A percentile compares a stretch with the other conserved stretches of the same genome.
phyloP scores from a whole-genome alignment of 2,888 invertebrate genomes.

The Keiferia lycopersicella region DNA sequence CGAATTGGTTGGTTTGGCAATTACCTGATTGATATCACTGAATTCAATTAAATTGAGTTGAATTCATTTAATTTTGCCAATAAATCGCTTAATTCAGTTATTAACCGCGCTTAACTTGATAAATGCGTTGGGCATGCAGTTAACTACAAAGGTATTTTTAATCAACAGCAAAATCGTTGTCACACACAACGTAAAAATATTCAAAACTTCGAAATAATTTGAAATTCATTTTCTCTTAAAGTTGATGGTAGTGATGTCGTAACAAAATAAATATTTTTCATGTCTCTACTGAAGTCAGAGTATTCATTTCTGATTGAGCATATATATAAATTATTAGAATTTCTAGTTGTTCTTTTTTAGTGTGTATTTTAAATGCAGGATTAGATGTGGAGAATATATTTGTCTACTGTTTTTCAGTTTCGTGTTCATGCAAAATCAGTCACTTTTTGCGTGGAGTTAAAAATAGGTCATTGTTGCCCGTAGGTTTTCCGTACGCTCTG shows the following conservation, averaged over 20 bases:
- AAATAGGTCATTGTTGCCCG: not conserved
- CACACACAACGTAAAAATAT: not conserved
- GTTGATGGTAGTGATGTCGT: too few species aligned
- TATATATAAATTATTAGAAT: too few species aligned
- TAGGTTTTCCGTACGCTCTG: not conserved
- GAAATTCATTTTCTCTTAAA: too few species aligned
- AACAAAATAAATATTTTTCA: too few species aligned
- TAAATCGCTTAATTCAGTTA: constrained; percentile 11
- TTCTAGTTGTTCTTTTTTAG: too few species aligned
- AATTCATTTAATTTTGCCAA: constrained; percentile 1
- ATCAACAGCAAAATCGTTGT: not conserved
- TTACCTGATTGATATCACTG: constrained; percentile 5
- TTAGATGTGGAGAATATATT: too few species aligned
- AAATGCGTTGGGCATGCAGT: constrained; percentile 4
- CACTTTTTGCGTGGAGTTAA: too few species aligned
- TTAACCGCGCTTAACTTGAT: constrained; percentile 6
- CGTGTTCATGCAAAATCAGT: too few species aligned
- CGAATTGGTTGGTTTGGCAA: constrained; percentile 2
- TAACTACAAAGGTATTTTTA: not conserved
- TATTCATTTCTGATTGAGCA: too few species aligned
- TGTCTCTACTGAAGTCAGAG: too few species aligned
- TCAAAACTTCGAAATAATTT: not conserved
- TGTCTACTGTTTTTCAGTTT: too few species aligned
- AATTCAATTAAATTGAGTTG: constrained; percentile 9
- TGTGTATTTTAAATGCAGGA: too few species aligned